Evolutionary conservation across 2,888 invertebrate species (phyloP), one percentile per base, ranked within the genome.

Genomic region (Listrodromus nycthemerus): DNA sequence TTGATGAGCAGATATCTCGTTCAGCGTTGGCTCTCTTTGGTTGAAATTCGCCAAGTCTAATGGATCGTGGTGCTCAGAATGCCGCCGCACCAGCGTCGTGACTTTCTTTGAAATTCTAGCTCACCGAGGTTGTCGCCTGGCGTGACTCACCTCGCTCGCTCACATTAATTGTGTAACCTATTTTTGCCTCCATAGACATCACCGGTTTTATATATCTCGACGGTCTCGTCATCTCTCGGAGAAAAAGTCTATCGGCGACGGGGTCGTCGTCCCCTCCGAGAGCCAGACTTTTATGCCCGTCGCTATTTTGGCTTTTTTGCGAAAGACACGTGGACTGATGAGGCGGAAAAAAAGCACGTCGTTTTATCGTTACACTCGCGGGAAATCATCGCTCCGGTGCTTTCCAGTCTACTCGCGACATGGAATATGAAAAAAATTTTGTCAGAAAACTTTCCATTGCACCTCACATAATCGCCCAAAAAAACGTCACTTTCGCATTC

Each of bases 41-140:
- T 10, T 24, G 13, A 55, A 55, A 21, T 24, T 55, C 24, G 24
- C 10, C 24, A 55, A 13, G 55, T 55, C 10, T 24, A 24, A 55
- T 24, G 13, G 21, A 55, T 55, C 55, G 24, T 13, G 55, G 21
- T 55, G 55, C 13, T 55, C 55, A 21, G 55, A 55, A 24, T 55
- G 8, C 52, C 21, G 21, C 24, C 8, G 24, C 55, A 55, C 10
- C 55, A 13, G 24, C 10, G 24, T 13, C 21, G 55, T 24, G 55
- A 55, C 55, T 55, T 55, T 55, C 55, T 55, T 55, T 55, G 55
- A 55, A 55, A 55, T 55, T 55, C 24, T 55, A 55, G 24, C 10
- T 55, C 55, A 13, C 55, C 4, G 55, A 21, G 24, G 55, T 55
- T 21, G 55, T 13, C 55, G 55, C 24, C 41, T 16, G 41, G 55